phyloP scores from a whole-genome alignment of 2,797 vertebrate species.

The Chiloscyllium punctatum region DNA sequence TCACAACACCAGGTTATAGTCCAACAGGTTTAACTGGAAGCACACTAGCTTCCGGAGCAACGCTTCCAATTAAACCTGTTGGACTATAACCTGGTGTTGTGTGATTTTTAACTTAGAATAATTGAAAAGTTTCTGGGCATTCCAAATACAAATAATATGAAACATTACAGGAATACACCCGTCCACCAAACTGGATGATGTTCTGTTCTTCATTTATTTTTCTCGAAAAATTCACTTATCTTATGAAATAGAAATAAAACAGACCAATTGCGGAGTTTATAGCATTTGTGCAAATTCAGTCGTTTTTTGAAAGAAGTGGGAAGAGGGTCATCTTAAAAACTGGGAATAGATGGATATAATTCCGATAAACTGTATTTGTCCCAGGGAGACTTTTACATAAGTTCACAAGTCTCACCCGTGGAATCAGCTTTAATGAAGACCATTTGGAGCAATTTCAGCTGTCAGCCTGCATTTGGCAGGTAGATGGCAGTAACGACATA shows the following conservation, averaged over 20 bases:
- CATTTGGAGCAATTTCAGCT: background rate
- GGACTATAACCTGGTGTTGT: too few relatives aligned
- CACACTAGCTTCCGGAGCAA: too few relatives aligned
- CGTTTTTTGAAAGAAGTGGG: background rate
- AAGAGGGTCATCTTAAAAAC: background rate
- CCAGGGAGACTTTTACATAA: too few relatives aligned
- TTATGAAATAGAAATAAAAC: background rate
- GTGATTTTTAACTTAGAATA: too few relatives aligned
- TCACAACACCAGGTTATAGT: too few relatives aligned
- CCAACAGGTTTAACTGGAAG: too few relatives aligned
- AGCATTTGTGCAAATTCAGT: background rate
- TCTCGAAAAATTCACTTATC: background rate
- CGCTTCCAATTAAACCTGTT: too few relatives aligned
- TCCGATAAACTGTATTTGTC: background rate
- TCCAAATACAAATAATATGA: background rate
- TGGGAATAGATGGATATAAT: background rate
- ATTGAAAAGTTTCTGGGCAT: background rate
- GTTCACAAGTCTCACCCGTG: background rate
- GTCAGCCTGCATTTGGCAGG: background rate
- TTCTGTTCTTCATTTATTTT: background rate
- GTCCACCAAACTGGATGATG: too few relatives aligned
- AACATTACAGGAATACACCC: background rate
- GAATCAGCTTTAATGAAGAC: background rate
- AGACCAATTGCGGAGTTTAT: background rate
- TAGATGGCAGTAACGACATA: conserved; percentile 25